Base-by-base conservation (phyloP, 2,113 vertebrate species). In the Petrocephalus zakoni region DNA sequence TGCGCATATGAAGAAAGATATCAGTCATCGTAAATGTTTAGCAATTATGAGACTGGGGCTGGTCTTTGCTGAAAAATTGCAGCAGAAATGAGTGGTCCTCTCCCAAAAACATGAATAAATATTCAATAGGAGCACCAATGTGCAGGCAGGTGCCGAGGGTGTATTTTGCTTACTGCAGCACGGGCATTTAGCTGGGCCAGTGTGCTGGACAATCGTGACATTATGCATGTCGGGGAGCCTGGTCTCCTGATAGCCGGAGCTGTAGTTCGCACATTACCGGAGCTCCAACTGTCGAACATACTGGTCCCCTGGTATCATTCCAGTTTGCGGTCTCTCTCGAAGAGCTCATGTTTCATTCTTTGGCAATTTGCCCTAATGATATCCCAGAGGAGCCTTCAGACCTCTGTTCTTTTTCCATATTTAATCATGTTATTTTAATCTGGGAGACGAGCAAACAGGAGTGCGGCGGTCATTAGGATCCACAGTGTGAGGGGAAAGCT, bases 361-460 rank as follows among this genome's bases (percentile, higher is more conserved):
- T 97, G 98, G 97, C 98, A 98, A 97, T 99, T 97, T 98, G 97
- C 97, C 97, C 97, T 98, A 97, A 99, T 98, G 97, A 98, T 98
- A 96, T 98, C 98, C 98, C 98, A 90, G 92, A 94, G 97, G 98
- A 98, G 96, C 96, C 96, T 95, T 96, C 97, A 96, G 96, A 95
- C 95, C 96, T 95, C 95, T 96, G 95, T 96, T 96, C 94, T 95
- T 95, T 97, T 96, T 97, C 97, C 97, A 97, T 97, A 97, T 97
- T 97, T 98, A 97, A 97, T 97, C 96, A 91, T 96, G 96, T 96
- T 96, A 95, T 96, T 96, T 97, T 96, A 97, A 98, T 97, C 97
- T 94, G 94, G 96, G 94, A 91, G 96, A 96, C 95, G 95, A 94
- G 93, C 92, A 95, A 94, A 96, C 93, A 91, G 89, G 92, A 93